These are phyloP conservation scores for Sebastes nivosus DNA, from an alignment of 2,797 vertebrate species.

Conservation along the genomic window DNA sequence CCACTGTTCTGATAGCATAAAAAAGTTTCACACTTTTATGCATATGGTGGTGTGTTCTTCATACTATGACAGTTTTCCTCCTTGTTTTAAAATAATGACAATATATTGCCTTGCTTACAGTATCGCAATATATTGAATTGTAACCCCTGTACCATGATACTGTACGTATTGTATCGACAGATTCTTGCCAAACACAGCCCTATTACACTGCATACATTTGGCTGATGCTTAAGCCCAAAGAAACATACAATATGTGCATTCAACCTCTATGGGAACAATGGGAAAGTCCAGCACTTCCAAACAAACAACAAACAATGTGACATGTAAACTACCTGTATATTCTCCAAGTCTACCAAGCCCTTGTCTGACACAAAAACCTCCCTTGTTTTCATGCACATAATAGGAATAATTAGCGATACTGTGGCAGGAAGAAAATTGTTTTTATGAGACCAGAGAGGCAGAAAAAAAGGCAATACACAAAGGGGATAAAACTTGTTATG, in stretches of 20 bases:
- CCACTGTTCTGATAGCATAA: too few species aligned
- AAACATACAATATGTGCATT: background rate
- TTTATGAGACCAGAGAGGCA: constrained; percentile 15
- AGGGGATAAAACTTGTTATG: constrained; percentile 31
- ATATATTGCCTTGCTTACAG: too few species aligned
- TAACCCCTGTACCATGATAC: too few species aligned
- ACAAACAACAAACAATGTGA: background rate
- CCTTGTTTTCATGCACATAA: background rate
- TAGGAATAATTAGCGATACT: constrained; percentile 12
- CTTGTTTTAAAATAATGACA: too few species aligned
- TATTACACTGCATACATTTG: background rate
- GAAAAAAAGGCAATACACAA: constrained; percentile 25
- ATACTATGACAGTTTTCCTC: too few species aligned
- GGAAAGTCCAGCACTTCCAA: background rate
- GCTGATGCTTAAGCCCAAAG: background rate
- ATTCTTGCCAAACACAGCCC: too few species aligned
- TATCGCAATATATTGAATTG: too few species aligned
- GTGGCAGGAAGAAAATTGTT: background rate
- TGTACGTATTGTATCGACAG: too few species aligned
- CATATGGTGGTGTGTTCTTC: too few species aligned
- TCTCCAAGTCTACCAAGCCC: background rate
- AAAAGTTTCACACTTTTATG: too few species aligned
- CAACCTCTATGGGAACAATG: background rate
- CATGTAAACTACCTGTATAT: background rate
- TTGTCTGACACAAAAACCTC: background rate